Evolutionary conservation across 1,140 invertebrate species (phyloP), one percentile per base, ranked within the genome.

Genomic region (Drosophila bocki): DNA sequence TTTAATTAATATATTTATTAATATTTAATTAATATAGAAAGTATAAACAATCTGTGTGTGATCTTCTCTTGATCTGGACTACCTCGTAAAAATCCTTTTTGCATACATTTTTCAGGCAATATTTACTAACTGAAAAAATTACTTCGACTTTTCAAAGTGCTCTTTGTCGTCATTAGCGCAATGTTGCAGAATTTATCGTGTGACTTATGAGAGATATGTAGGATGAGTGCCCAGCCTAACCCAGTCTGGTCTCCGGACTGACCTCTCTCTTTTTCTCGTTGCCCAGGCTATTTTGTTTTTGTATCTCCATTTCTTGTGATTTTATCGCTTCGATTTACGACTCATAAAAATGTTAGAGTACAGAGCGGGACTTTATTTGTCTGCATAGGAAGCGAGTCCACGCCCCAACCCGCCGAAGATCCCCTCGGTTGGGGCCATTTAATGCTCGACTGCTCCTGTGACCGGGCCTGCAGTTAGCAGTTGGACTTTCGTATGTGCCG

Each of bases 281-380:
- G 44, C 39, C 32, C 65, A 48, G 78, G 48, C 33, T 75, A 50
- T 69, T 68, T 82, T 78, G 79, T 82, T 87, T 79, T 80, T 69
- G 65, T 86, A 68, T 77, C 56, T 72, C 67, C 69, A 72, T 72
- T 72, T 59, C 69, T 74, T 82, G 70, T 82, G 85, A 90, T 90
- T 90, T 90, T 90, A 90, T 90, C 85, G 86, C 80, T 90, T 90
- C 85, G 85, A 90, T 90, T 90, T 90, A 90, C 85, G 85, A 90
- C 78, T 90, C 85, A 90, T 90, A 85, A 90, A 90, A 90, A 79
- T 90, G 64, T 88, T 90, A 74, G 84, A 76, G 26, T 47, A 68
- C 67, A 22, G 63, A 68, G 70, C 45, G 68, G 17, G 64, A 88
- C 82, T 76, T 77, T 85, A 85, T 86, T 78, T 85, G 78, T 79